A percentile compares a stretch with the other conserved stretches of the same genome.
These are phyloP conservation scores for Heliconius erato DNA, from an alignment of 2,888 invertebrate genomes.

Conservation along the genomic window DNA sequence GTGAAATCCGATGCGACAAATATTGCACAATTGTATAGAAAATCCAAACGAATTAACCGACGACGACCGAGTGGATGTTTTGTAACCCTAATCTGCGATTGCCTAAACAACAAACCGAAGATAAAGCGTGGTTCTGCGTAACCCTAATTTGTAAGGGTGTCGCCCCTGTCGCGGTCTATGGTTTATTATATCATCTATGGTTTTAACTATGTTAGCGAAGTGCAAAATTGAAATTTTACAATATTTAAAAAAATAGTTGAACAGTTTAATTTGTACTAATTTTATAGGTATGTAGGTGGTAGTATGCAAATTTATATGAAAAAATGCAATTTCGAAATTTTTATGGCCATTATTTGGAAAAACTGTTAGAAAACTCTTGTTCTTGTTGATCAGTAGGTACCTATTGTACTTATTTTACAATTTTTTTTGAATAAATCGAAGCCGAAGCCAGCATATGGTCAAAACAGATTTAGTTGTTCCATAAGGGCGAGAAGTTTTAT, in stretches of 20 bases:
- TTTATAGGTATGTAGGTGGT: too few species aligned
- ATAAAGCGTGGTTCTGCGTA: conserved; percentile 43
- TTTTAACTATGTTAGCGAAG: conserved; percentile 15
- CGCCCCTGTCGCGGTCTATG: conserved; percentile 28
- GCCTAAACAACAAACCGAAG: conserved; percentile 47
- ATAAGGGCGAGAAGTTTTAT: too few species aligned
- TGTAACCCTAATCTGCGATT: conserved; percentile 46
- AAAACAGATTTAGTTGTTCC: not conserved
- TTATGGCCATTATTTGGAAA: too few species aligned
- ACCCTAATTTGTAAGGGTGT: conserved; percentile 51
- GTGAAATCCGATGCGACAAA: not conserved
- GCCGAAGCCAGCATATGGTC: not conserved
- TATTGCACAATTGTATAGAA: not conserved
- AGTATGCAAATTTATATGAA: too few species aligned
- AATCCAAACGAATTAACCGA: conserved; percentile 3
- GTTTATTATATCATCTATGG: conserved; percentile 13
- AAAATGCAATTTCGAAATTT: too few species aligned
- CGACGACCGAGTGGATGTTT: conserved; percentile 29
- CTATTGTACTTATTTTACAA: too few species aligned
- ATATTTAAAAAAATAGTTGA: not conserved
- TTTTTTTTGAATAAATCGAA: too few species aligned
- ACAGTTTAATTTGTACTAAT: too few species aligned
- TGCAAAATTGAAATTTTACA: conserved; percentile 31
- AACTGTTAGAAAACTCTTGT: too few species aligned
- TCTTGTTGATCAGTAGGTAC: too few species aligned